Evolutionary conservation across 2,888 invertebrate genomes (phyloP).

Genomic region (Athripsodes cinereus): DNA sequence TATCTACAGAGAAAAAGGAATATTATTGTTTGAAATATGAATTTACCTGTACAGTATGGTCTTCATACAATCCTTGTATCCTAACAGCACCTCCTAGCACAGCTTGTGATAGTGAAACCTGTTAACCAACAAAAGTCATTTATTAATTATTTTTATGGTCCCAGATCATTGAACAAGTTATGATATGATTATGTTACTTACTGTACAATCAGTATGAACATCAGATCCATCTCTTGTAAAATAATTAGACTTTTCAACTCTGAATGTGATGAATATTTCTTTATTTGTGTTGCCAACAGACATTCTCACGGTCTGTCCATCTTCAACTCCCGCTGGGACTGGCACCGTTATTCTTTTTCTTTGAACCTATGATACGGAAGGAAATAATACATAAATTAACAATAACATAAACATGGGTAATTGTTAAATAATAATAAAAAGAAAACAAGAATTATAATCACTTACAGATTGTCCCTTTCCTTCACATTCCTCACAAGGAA

Average conservation of each 20-base stretch:
- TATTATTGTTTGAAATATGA: not conserved
- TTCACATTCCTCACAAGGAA: slow-evolving; percentile 86
- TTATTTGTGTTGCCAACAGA: slow-evolving; percentile 79
- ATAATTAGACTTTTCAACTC: slow-evolving; percentile 81
- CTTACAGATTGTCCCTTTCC: slow-evolving; percentile 84
- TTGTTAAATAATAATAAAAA: not conserved
- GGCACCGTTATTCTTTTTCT: slow-evolving; percentile 85
- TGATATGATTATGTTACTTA: slow-evolving; percentile 31
- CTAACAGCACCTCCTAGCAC: slow-evolving; percentile 88
- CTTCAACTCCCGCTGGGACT: slow-evolving; percentile 93
- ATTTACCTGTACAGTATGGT: slow-evolving; percentile 77
- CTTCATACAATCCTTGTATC: slow-evolving; percentile 92
- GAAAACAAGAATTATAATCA: slow-evolving; percentile 20
- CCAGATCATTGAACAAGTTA: not conserved
- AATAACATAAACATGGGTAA: no score
- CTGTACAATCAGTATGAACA: slow-evolving; percentile 84
- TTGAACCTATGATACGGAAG: slow-evolving; percentile 55
- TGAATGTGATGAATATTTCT: slow-evolving; percentile 91
- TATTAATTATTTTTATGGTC: no score
- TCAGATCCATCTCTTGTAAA: slow-evolving; percentile 93
- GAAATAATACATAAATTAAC: not conserved
- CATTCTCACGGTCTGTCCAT: slow-evolving; percentile 96
- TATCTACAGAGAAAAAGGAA: not conserved
- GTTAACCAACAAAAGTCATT: slow-evolving; percentile 29
- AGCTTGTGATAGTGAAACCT: slow-evolving; percentile 86